Evolutionary conservation across 2,797 vertebrate species (phyloP).

Genomic region (Champsocephalus gunnari): DNA sequence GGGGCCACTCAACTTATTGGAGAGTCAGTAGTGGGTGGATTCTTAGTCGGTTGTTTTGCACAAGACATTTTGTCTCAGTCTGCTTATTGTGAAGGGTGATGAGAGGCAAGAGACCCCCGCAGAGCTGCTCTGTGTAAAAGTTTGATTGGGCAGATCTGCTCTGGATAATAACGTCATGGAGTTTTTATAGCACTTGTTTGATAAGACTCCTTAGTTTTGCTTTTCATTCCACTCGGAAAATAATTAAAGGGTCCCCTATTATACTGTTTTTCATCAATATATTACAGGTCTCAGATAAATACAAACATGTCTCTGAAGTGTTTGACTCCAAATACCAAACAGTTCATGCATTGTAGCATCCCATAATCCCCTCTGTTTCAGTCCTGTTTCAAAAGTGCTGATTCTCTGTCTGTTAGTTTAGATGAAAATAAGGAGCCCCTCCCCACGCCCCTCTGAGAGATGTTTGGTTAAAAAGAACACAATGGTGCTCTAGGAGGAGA

Average conservation of each 20-base stretch:
- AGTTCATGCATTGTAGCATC: too few relatives aligned
- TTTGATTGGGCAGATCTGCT: conserved; percentile 12
- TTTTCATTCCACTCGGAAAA: background rate
- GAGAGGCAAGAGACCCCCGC: conserved; percentile 38
- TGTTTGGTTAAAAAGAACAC: too few relatives aligned
- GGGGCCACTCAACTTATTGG: conserved; percentile 55
- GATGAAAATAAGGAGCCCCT: too few relatives aligned
- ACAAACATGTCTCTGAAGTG: too few relatives aligned
- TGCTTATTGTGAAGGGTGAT: conserved; percentile 39
- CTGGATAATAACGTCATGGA: conserved; percentile 13
- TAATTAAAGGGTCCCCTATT: background rate
- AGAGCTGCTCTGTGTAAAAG: conserved; percentile 23
- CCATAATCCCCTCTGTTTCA: too few relatives aligned
- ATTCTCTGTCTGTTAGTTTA: too few relatives aligned
- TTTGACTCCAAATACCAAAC: too few relatives aligned
- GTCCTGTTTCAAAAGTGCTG: too few relatives aligned
- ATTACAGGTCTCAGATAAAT: too few relatives aligned
- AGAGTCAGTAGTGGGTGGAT: conserved; percentile 45
- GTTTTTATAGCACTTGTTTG: background rate
- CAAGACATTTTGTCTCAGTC: conserved; percentile 55
- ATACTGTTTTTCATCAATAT: too few relatives aligned
- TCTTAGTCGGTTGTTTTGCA: conserved; percentile 33
- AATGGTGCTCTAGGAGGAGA: too few relatives aligned
- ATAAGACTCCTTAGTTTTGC: background rate
- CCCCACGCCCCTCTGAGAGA: too few relatives aligned